Evolutionary conservation across 2,113 vertebrate genomes (phyloP), one percentile per base, ranked within the genome.

Genomic region (Hemiscyllium ocellatum): DNA sequence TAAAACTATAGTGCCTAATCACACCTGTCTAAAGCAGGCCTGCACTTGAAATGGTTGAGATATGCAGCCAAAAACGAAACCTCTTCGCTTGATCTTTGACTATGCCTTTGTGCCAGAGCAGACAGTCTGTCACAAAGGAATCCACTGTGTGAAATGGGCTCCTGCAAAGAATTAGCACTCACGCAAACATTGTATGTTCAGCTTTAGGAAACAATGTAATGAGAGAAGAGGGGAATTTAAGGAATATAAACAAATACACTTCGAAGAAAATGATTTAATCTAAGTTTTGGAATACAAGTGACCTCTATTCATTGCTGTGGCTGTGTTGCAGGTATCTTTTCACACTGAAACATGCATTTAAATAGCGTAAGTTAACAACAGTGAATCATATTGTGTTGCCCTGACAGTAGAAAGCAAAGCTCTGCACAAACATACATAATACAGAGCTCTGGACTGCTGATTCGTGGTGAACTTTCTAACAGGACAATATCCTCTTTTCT

Each of bases 1-100:
- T 96, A 97, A 96, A 96, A 96, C 96, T 97, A 96, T 96, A 96
- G 96, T 86, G 96, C 96, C 95, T 96, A 96, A 66, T 96, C 97
- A 96, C 97, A 98, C 97, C 97, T 97, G 97, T 97, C 97, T 97
- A 96, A 96, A 97, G 96, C 98, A 98, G 97, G 98, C 97, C 97
- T 96, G 96, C 96, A 98, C 98, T 97, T 97, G 97, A 98, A 96
- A 87, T 69, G 96, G 96, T 96, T 97, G 96, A 96, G 96, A 97
- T 76, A 96, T 96, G 50, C 89, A 98, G 97, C 97, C 97, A 97
- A 97, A 76, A 97, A 96, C 96, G 97, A 97, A 97, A 76, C 96
- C 97, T 97, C 96, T 97, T 97, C 96, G 91, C 96, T 96, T 96
- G 96, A 96, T 96, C 96, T 96, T 95, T 89, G 95, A 96, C 91